These are phyloP conservation scores for Papilio xuthus DNA, from an alignment of 1,140 invertebrate genomes.

Conservation along the genomic window DNA sequence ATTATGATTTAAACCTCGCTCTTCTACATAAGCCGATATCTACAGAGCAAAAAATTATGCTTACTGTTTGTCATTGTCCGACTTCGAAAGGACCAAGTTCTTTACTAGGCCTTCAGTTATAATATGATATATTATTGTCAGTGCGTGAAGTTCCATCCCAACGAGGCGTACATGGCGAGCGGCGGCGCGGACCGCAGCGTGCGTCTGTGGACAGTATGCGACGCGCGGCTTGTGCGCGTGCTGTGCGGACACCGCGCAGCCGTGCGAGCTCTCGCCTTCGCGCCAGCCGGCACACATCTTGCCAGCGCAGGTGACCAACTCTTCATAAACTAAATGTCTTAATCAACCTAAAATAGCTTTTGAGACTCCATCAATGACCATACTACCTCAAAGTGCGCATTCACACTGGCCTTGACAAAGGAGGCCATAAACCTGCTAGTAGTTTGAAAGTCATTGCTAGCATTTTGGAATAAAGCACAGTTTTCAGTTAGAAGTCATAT, in stretches of 20 bases:
- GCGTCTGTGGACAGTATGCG: constrained; percentile 86
- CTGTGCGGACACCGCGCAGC: constrained; percentile 90
- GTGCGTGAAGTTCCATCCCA: constrained; percentile 92
- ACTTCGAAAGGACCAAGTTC: neutral
- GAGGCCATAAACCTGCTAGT: too few relatives aligned
- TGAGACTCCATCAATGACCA: too few relatives aligned
- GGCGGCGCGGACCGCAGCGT: constrained; percentile 90
- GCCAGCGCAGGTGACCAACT: constrained; percentile 85
- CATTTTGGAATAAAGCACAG: neutral
- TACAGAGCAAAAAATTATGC: too few relatives aligned
- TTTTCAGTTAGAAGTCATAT: neutral
- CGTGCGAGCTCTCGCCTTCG: constrained; percentile 89
- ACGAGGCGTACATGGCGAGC: constrained; percentile 90
- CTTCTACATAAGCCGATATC: too few relatives aligned
- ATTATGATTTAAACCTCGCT: too few relatives aligned
- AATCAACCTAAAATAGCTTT: too few relatives aligned
- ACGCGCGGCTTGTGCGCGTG: constrained; percentile 87
- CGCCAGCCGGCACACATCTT: constrained; percentile 90
- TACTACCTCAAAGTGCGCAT: too few relatives aligned
- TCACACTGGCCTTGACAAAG: too few relatives aligned
- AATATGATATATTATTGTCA: constrained; percentile 61
- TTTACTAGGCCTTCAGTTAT: neutral
- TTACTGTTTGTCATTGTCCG: neutral
- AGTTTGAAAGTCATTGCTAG: too few relatives aligned
- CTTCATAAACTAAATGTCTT: neutral